phyloP scores from a whole-genome alignment of 1,140 invertebrate species.

The Oryzaephilus surinamensis region DNA sequence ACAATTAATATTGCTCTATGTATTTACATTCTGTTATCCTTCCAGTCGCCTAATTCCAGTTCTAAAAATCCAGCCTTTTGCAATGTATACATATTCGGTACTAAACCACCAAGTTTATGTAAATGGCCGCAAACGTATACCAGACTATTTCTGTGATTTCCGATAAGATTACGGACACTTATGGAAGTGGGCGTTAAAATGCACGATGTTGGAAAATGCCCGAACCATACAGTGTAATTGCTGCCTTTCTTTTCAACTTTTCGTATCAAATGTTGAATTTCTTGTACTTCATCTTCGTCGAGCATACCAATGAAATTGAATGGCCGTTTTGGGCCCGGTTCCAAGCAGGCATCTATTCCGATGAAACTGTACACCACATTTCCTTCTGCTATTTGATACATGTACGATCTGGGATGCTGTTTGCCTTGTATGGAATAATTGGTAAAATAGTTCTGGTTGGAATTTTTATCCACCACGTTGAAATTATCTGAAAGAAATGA shows the following conservation, averaged over 20 bases:
- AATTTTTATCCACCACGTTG: constrained; percentile 59
- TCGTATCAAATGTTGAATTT: constrained; percentile 43
- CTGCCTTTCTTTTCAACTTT: constrained; percentile 37
- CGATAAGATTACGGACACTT: constrained; percentile 46
- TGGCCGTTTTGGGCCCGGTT: constrained; percentile 74
- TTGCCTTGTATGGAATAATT: constrained; percentile 73
- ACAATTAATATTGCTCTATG: too few species aligned
- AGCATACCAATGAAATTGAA: constrained; percentile 87
- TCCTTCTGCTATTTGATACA: constrained; percentile 50
- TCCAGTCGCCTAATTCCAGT: constrained; percentile 89
- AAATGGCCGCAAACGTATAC: constrained; percentile 90
- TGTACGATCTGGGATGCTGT: constrained; percentile 62
- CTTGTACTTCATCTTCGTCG: constrained; percentile 46
- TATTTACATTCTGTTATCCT: constrained; percentile 74
- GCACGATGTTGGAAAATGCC: constrained; percentile 87
- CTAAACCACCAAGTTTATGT: constrained; percentile 67
- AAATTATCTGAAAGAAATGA: constrained; percentile 87
- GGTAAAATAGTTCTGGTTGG: constrained; percentile 65
- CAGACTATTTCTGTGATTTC: constrained; percentile 39
- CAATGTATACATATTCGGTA: constrained; percentile 78
- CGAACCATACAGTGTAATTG: constrained; percentile 72
- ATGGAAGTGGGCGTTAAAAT: constrained; percentile 53
- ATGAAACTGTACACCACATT: constrained; percentile 65
- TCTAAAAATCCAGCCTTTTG: constrained; percentile 78
- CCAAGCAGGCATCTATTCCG: constrained; percentile 77